Evolutionary conservation across 2,113 vertebrate genomes (phyloP), one percentile per base, ranked within the genome.

Genomic region (Helogale parvula): DNA sequence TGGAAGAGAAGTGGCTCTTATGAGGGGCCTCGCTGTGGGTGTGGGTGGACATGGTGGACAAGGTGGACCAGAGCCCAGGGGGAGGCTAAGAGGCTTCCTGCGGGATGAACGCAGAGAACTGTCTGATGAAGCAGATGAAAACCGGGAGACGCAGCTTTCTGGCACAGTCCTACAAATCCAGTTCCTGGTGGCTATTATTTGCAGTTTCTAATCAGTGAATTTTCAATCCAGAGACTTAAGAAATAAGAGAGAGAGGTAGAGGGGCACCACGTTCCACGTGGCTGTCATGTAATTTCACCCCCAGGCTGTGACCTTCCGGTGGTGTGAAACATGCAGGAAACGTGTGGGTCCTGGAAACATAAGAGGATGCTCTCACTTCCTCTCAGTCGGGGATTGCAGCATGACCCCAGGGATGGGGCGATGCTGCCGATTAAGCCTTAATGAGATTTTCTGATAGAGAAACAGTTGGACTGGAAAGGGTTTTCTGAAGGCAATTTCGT

Each of bases 381-480:
- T 81, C 31, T 19, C 60, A 0, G n/a, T 7, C 0, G 38, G 52
- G 92, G 79, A n/a, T 33, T 16, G 76, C 45, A 13, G 74, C 57
- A 33, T 57, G 95, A 91, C 50, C 83, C 80, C 79, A 0, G 29
- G 90, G 71, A 93, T 14, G 11, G 65, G 63, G 77, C 50, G 93
- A 93, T 84, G 84, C 25, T 82, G 25, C 38, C 1, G 15, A 93
- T 97, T 87, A 97, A 87, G 87, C 71, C 83, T 88, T 95, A 94
- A 93, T 97, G 97, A 96, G 96, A 93, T 97, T 98, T 98, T 93
- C 83, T 96, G 94, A 96, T 91, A 86, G 79, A 92, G 94, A 97
- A 96, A 96, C 92, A 96, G 96, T 45, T 83, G 85, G 74, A 88
- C 93, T 31, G 1, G 87, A 96, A 95, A 93, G 95, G 33, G 63